Evolutionary conservation across 2,888 invertebrate genomes (phyloP).

Genomic region (Tribolium freemani): DNA sequence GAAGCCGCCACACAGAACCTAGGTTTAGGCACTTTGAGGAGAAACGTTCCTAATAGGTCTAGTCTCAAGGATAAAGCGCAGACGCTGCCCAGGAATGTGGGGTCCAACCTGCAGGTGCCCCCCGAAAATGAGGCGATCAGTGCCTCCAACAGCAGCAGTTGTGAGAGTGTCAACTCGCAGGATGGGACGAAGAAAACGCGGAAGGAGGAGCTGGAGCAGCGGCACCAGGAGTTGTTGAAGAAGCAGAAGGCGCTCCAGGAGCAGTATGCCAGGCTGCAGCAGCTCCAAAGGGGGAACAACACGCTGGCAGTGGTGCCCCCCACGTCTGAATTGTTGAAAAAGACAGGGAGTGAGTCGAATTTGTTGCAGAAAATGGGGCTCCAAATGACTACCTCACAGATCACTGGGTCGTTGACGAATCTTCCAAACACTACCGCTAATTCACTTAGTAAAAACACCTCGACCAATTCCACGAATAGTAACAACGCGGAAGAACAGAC

Average conservation of each 20-base stretch:
- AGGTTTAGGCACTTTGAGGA: constrained; percentile 66
- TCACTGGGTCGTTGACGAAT: constrained; percentile 76
- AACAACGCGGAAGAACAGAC: constrained; percentile 46
- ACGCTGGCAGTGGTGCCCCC: constrained; percentile 75
- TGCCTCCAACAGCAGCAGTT: constrained; percentile 79
- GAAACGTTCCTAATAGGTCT: constrained; percentile 64
- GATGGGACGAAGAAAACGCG: constrained; percentile 76
- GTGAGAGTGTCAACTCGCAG: constrained; percentile 82
- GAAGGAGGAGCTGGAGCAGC: constrained; percentile 85
- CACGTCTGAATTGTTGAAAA: constrained; percentile 78
- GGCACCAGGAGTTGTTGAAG: constrained; percentile 89
- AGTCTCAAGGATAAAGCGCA: constrained; percentile 67
- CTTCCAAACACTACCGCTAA: constrained; percentile 68
- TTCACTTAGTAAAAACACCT: constrained; percentile 55
- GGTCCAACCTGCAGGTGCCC: constrained; percentile 62
- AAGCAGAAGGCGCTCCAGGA: constrained; percentile 92
- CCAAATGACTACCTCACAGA: constrained; percentile 72
- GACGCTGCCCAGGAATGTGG: constrained; percentile 66
- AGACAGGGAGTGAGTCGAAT: constrained; percentile 91
- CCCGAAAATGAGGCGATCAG: constrained; percentile 65
- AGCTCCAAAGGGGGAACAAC: constrained; percentile 84
- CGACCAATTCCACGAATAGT: constrained; percentile 47
- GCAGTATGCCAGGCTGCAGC: constrained; percentile 90
- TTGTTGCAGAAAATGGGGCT: constrained; percentile 86
- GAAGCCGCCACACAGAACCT: constrained; percentile 67